A percentile compares a stretch with the other conserved stretches of the same genome.
Evolutionary conservation across 2,113 vertebrate species (phyloP).

Genomic region (Choloepus hoffmanni): DNA sequence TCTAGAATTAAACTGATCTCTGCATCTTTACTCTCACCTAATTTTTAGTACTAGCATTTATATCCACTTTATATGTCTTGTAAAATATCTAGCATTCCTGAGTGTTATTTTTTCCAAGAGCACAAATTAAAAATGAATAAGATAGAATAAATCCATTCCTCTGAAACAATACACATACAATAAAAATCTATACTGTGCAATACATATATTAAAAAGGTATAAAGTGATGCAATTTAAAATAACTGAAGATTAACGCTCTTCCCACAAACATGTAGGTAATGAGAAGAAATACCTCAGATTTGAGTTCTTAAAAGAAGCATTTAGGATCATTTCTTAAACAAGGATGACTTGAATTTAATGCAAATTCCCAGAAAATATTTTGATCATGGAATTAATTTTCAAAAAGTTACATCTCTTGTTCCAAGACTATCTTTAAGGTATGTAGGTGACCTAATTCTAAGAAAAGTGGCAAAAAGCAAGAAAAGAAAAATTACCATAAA

Average conservation of each 20-base stretch:
- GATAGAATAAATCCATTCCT: not conserved
- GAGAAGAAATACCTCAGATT: not conserved
- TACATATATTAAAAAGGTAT: not conserved
- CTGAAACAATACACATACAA: not conserved
- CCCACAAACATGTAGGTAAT: not conserved
- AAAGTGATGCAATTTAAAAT: conserved; percentile 17
- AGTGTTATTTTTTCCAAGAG: not conserved
- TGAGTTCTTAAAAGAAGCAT: not conserved
- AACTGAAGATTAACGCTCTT: not conserved
- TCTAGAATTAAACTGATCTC: conserved; percentile 11
- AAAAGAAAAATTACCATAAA: conserved; percentile 40
- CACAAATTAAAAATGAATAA: conserved; percentile 52
- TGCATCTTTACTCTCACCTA: conserved; percentile 38
- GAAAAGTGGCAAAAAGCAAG: conserved; percentile 44
- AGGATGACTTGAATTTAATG: not conserved
- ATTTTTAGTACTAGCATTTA: conserved; percentile 42
- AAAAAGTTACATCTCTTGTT: not conserved
- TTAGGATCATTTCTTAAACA: not conserved
- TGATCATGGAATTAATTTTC: conserved; percentile 38
- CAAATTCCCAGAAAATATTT: conserved; percentile 44
- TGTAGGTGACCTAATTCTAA: conserved; percentile 38
- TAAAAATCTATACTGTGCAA: not conserved
- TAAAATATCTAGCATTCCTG: not conserved
- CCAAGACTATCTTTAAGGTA: conserved; percentile 10
- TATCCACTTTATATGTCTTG: conserved; percentile 37